A percentile compares a stretch with the other conserved stretches of the same genome.
Conservation (phyloP, 1,140 invertebrate species). For the Drosophila nebulosa region DNA sequence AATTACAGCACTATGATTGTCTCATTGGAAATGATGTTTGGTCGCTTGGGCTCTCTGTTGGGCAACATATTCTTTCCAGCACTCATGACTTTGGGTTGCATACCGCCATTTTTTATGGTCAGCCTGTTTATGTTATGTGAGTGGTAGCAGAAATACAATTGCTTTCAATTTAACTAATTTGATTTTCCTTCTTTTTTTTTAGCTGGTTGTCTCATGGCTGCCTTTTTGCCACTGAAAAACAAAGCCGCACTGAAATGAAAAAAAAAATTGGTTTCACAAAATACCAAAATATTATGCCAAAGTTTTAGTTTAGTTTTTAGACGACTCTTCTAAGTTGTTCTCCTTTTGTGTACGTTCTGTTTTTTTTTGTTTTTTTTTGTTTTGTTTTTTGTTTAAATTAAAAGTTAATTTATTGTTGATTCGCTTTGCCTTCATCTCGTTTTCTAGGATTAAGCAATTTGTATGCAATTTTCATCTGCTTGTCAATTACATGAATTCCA, state of each 20-base stretch:
- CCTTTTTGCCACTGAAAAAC: conserved; percentile 67
- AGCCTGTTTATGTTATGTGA: conserved; percentile 68
- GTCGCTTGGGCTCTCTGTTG: conserved; percentile 61
- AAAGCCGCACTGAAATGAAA: conserved; percentile 60
- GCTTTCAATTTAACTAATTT: neutral
- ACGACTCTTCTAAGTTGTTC: conserved; percentile 3
- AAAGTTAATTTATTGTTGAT: conserved; percentile 67
- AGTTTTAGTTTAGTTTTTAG: conserved; percentile 25
- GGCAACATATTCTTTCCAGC: conserved; percentile 74
- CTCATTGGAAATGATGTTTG: conserved; percentile 73
- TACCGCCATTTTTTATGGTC: conserved; percentile 75
- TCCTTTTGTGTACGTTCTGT: neutral
- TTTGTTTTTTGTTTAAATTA: conserved; percentile 32
- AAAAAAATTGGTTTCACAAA: conserved; percentile 3
- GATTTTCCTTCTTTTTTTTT: neutral
- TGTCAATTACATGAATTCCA: conserved; percentile 56
- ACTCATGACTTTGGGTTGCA: conserved; percentile 63
- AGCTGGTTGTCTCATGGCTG: conserved; percentile 61
- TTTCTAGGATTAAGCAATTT: conserved; percentile 50
- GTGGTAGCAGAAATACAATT: conserved; percentile 1
- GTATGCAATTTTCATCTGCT: conserved; percentile 56
- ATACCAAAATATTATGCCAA: conserved; percentile 20
- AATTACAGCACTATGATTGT: conserved; percentile 66
- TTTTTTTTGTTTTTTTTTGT: conserved; percentile 3
- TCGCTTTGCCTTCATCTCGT: neutral